Evolutionary conservation across 2,113 vertebrate species (phyloP).

Genomic region (Chamaetylas fuelleborni): DNA sequence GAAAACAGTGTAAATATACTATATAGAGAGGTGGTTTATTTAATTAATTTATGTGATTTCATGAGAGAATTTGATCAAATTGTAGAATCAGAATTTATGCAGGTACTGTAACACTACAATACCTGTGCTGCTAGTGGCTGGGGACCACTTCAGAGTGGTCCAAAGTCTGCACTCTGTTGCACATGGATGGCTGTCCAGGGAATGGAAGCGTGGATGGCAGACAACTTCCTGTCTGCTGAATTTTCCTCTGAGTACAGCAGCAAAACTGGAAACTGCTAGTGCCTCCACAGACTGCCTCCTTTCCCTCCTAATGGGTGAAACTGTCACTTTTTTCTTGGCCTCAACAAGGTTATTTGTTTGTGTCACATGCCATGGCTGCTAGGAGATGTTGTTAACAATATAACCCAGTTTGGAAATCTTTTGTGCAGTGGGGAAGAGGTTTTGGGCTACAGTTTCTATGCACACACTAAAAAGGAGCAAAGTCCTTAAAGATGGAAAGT

Average conservation of each 20-base stretch:
- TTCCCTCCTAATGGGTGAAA: background rate
- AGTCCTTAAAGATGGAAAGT: background rate
- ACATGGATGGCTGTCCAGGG: background rate
- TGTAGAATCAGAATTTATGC: background rate
- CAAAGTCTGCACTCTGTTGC: background rate
- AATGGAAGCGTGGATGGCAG: background rate
- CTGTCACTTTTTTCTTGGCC: background rate
- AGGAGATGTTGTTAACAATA: background rate
- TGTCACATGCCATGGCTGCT: background rate
- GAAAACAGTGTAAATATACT: background rate
- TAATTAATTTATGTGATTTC: background rate
- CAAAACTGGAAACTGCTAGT: background rate
- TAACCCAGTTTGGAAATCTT: background rate
- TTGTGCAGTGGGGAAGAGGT: background rate
- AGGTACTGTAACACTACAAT: background rate
- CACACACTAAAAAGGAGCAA: background rate
- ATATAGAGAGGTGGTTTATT: background rate
- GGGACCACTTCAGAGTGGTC: background rate
- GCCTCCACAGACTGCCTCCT: background rate
- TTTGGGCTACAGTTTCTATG: background rate
- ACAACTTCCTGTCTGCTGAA: background rate
- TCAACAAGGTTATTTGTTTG: background rate
- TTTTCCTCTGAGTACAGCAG: background rate
- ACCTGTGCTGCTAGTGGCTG: background rate
- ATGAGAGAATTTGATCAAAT: background rate